These are phyloP conservation scores for Zaprionus tsacasi DNA, from an alignment of 1,140 invertebrate genomes.

Conservation along the genomic window DNA sequence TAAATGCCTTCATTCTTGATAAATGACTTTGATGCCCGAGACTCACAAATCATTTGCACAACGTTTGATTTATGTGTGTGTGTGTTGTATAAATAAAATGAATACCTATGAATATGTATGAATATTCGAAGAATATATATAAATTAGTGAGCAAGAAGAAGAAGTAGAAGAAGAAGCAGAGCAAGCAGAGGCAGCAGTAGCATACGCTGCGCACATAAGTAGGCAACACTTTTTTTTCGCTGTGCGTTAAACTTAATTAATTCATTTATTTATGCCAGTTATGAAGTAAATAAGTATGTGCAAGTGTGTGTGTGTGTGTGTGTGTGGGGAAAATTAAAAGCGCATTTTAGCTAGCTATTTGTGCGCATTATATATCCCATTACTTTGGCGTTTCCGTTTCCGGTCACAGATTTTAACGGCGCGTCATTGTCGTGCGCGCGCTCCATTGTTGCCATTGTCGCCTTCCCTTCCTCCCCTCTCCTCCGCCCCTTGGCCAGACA, in stretches of 20 bases:
- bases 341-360: slow-evolving; percentile 35
- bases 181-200: no score
- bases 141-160: not conserved
- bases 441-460: slow-evolving; percentile 28
- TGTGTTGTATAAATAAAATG: not conserved
- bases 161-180: not conserved
- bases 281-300: not conserved
- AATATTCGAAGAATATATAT: not conserved
- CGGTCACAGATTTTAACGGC: slow-evolving; percentile 50
- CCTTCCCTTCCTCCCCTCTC: no score
- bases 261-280: not conserved
- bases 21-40: not conserved
- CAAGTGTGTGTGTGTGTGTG: slow-evolving; percentile 3
- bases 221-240: slow-evolving; percentile 13
- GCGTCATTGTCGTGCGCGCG: slow-evolving; percentile 28
- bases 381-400: slow-evolving; percentile 55
- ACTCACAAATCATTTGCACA: slow-evolving; percentile 1
- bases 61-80: not conserved
- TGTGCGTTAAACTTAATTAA: not conserved
- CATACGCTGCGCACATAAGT: slow-evolving; percentile 14
- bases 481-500: slow-evolving; percentile 8
- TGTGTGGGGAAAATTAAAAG: slow-evolving; percentile 39
- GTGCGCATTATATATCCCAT: slow-evolving; percentile 45
- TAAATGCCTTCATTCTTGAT: not conserved
- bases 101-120: slow-evolving; percentile 9